Conservation (phyloP, 2,888 invertebrate species). For the Meiosimyza platycephala region DNA sequence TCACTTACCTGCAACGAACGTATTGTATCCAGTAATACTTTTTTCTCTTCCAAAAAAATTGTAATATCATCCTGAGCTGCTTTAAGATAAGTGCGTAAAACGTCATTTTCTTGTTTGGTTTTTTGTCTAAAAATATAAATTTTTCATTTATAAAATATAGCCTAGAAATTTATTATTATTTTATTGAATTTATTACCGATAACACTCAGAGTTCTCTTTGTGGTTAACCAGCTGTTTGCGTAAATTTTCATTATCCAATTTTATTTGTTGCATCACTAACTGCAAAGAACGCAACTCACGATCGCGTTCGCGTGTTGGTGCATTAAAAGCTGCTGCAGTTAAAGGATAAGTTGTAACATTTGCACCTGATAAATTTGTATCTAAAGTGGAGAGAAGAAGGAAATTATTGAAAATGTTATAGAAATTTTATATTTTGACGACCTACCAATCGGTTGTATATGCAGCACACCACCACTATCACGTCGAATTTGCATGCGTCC, state of each 20-base stretch:
- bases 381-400: constrained; percentile 26
- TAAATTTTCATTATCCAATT: constrained; percentile 74
- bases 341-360: constrained; percentile 42
- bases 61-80: constrained; percentile 82
- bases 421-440: not conserved
- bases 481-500: constrained; percentile 78
- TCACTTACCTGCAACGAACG: constrained; percentile 73
- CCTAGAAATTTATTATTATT: not conserved
- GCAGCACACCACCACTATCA: constrained; percentile 79
- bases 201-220: constrained; percentile 70
- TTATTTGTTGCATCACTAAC: constrained; percentile 70
- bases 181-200: constrained; percentile 59
- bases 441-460: constrained; percentile 73
- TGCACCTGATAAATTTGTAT: constrained; percentile 50
- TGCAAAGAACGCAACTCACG: constrained; percentile 68
- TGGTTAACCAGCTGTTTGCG: constrained; percentile 71
- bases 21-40: constrained; percentile 77
- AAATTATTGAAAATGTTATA: not conserved
- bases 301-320: constrained; percentile 62
- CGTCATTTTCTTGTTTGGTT: constrained; percentile 72
- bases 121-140: constrained; percentile 56
- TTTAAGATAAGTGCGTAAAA: constrained; percentile 72
- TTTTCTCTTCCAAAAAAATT: constrained; percentile 79
- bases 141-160: not conserved
- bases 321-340: constrained; percentile 41